Conservation (phyloP, 2,113 vertebrate genomes). For the Peromyscus californicus region DNA sequence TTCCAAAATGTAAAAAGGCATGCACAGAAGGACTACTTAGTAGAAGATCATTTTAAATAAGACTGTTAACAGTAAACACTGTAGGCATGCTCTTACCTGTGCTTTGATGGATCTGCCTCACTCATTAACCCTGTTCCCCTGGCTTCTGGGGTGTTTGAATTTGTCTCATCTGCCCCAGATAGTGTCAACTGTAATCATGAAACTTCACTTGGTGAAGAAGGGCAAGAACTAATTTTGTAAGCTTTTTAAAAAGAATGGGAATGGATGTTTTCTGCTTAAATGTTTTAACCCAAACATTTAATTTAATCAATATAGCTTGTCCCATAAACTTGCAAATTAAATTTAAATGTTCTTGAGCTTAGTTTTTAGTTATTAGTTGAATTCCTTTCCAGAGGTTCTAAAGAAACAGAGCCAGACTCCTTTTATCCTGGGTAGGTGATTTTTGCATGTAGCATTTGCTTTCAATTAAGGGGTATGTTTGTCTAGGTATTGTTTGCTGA, state of each 20-base stretch:
- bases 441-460: conserved; percentile 41
- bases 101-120: neutral
- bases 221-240: neutral
- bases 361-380: neutral
- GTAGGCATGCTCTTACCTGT: neutral
- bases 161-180: neutral
- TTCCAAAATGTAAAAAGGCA: conserved; percentile 8
- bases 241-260: neutral
- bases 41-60: neutral
- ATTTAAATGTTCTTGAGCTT: neutral
- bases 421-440: neutral
- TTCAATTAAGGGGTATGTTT: conserved; percentile 42
- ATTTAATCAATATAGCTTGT: conserved; percentile 27
- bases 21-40: neutral
- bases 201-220: neutral
- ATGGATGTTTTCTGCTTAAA: conserved; percentile 3
- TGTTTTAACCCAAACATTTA: neutral
- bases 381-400: neutral
- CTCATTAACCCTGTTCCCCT: neutral
- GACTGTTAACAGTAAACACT: neutral
- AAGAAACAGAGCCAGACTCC: neutral
- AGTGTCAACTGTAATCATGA: neutral
- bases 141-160: neutral
- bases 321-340: conserved; percentile 23
- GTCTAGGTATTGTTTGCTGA: conserved; percentile 53